Base-by-base conservation (phyloP, 2,113 vertebrate genomes). In the Brevimyrus niger region DNA sequence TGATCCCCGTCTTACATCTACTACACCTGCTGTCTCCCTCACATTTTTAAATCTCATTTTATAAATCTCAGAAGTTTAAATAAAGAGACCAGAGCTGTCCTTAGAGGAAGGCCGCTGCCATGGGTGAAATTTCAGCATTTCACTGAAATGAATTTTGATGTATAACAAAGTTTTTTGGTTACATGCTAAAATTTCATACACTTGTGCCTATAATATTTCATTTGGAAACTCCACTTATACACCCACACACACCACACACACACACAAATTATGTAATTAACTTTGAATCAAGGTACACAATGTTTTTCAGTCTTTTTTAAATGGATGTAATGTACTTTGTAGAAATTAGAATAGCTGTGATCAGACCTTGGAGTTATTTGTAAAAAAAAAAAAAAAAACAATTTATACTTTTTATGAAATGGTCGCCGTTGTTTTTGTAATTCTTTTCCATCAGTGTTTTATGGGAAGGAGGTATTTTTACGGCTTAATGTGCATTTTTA, bases 381-480 rank as follows among this genome's bases (percentile, higher is more conserved):
- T 89, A 88, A 84, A 83, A 94, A 95, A 65, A 65, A 65, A 55
- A 23, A 58, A 58, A 61, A 61, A 23, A 61, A 10, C 91, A 91
- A 93, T 92, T 95, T 95, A 94, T 87, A 92, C 82, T 91, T 94
- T 94, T 95, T 94, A 89, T 87, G 90, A 90, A 90, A 90, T 91
- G 89, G 90, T 91, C 35, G 86, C 69, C 47, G 50, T 88, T 88
- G 69, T 88, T 80, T 89, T 80, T 47, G 89, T 88, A 83, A 42
- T 89, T 90, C 88, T 90, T 93, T 94, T 96, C 95, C 95, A 93
- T 58, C 50, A 51, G 93, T 94, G 92, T 95, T 96, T 96, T 96
- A 96, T 90, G 96, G 95, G 93, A 92, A 88, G 92, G 94, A 93
- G 93, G 91, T 95, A 95, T 95, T 96, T 96, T 96, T 95, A 94